phyloP scores from a whole-genome alignment of 2,797 vertebrate genomes.

The Botia kubotai region DNA sequence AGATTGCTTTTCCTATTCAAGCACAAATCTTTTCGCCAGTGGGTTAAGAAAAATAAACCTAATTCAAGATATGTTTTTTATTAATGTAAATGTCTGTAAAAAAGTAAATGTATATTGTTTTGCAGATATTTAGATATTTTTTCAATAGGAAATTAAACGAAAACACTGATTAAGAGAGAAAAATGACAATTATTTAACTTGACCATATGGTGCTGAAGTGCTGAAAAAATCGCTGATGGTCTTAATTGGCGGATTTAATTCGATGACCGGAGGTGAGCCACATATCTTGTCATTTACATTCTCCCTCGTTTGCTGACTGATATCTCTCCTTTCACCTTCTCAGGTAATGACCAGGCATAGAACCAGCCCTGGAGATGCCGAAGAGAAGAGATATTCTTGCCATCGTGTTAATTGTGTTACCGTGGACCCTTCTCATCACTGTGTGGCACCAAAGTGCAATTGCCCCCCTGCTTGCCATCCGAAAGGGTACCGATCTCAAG shows the following conservation, averaged over 20 bases:
- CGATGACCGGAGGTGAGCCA: not conserved
- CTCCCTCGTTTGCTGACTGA: not conserved
- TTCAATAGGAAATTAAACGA: not conserved
- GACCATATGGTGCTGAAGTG: not conserved
- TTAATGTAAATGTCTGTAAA: not conserved
- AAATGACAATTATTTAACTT: no score
- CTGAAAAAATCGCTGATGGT: not conserved
- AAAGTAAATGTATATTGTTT: not conserved
- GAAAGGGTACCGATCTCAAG: constrained; percentile 86
- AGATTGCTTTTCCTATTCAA: not conserved
- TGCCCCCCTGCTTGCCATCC: constrained; percentile 90
- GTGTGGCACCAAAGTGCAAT: constrained; percentile 98
- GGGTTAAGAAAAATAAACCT: not conserved
- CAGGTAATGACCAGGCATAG: constrained; percentile 97
- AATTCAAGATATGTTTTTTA: not conserved
- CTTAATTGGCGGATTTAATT: not conserved
- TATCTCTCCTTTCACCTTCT: not conserved
- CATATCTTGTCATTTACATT: constrained; percentile 4
- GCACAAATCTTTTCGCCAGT: not conserved
- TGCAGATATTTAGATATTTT: not conserved
- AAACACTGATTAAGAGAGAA: not conserved
- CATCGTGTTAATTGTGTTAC: constrained; percentile 97
- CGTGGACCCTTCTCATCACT: constrained; percentile 98
- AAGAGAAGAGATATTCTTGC: constrained; percentile 99
- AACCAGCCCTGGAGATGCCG: constrained; percentile 98